Conservation (phyloP, 2,888 invertebrate species). For the Chrysolina americana region DNA sequence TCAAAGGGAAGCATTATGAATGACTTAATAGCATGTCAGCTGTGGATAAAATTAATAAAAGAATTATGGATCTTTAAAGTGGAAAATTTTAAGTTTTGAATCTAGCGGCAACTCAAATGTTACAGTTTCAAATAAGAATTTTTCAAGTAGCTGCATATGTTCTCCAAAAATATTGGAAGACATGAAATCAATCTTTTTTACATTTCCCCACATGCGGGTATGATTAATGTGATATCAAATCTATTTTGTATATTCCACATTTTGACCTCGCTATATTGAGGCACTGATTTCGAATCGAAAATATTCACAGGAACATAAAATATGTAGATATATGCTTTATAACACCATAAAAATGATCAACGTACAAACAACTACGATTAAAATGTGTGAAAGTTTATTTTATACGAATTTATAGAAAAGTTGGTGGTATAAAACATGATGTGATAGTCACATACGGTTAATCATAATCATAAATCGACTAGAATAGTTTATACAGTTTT, state of each 20-base stretch:
- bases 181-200: too few species aligned
- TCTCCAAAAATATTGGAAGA: too few species aligned
- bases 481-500: neutral
- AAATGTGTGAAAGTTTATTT: slow-evolving; percentile 1
- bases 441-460: neutral
- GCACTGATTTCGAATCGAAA: neutral
- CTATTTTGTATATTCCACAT: neutral
- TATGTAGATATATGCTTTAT: neutral
- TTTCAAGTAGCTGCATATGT: too few species aligned
- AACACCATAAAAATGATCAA: slow-evolving; percentile 18
- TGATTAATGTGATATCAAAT: too few species aligned
- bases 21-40: too few species aligned
- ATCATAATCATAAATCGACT: slow-evolving; percentile 11
- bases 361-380: slow-evolving; percentile 1
- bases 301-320: neutral
- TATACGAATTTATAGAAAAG: neutral
- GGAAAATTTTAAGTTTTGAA: too few species aligned
- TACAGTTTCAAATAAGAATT: too few species aligned
- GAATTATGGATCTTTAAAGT: too few species aligned
- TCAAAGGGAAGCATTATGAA: too few species aligned
- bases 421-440: neutral
- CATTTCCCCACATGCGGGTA: too few species aligned
- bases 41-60: too few species aligned
- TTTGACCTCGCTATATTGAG: neutral
- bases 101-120: too few species aligned